These are phyloP conservation scores for Proctacanthus coquilletti DNA, from an alignment of 1,140 invertebrate genomes.

Conservation along the genomic window DNA sequence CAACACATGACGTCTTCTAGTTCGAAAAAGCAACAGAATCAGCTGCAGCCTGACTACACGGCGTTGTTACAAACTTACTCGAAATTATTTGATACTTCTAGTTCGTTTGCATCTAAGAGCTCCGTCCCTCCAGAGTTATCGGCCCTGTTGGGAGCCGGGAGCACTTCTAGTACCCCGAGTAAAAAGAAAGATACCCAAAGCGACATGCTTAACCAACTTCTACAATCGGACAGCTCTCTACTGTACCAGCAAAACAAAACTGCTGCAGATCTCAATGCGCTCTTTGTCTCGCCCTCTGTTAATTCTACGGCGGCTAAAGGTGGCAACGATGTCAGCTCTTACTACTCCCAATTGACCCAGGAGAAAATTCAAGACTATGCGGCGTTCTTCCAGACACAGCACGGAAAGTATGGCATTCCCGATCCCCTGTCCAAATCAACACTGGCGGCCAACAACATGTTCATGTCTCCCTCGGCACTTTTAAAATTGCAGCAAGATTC, in stretches of 20 bases:
- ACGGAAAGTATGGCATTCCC: slow-evolving; percentile 33
- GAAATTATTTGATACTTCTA: slow-evolving; percentile 18
- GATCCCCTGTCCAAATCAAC: slow-evolving; percentile 52
- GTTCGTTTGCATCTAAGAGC: slow-evolving; percentile 12
- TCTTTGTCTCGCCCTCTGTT: slow-evolving; percentile 18
- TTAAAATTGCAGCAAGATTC: slow-evolving; percentile 36
- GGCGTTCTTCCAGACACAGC: slow-evolving; percentile 22
- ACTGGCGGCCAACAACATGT: slow-evolving; percentile 50
- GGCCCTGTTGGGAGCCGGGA: slow-evolving; percentile 16
- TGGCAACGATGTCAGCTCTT: slow-evolving; percentile 7
- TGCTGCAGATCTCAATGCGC: slow-evolving; percentile 21
- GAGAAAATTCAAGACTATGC: slow-evolving; percentile 29
- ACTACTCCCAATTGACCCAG: slow-evolving; percentile 25
- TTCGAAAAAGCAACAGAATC: slow-evolving; percentile 9
- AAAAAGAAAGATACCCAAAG: slow-evolving; percentile 14
- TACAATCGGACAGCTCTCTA: slow-evolving; percentile 22
- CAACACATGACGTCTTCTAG: slow-evolving; percentile 19
- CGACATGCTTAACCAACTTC: slow-evolving; percentile 24
- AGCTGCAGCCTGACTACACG: slow-evolving; percentile 16
- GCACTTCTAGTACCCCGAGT: slow-evolving; percentile 7
- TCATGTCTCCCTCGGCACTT: slow-evolving; percentile 36
- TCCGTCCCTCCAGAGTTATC: slow-evolving; percentile 19
- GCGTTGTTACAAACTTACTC: slow-evolving; percentile 24
- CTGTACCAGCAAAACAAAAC: slow-evolving; percentile 25
- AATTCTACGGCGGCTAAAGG: not conserved